Evolutionary conservation across 2,113 vertebrate genomes (phyloP), one percentile per base, ranked within the genome.

Genomic region (Seriola aureovittata): DNA sequence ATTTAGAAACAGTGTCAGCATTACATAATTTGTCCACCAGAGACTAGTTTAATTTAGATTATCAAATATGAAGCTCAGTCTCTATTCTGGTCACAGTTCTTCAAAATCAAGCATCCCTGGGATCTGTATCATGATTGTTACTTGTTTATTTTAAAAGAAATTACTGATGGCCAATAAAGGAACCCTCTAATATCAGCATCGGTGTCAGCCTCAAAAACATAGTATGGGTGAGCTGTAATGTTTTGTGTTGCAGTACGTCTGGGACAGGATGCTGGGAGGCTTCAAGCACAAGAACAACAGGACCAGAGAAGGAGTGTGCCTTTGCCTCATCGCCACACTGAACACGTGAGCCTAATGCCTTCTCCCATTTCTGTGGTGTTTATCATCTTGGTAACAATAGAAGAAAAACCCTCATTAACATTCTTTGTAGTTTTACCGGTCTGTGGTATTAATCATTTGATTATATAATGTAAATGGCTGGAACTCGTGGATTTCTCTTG

Each of bases 281-380:
- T 99, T 99, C 95, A 99, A 99, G 93, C 98, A 99, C 89, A 99
- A 99, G 95, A 99, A 99, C 94, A 99, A 99, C 93, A 95, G 97
- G 77, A 99, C 97, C 19, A 96, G 98, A 91, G 98, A 99, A 95
- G 98, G 98, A 89, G 97, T 98, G 89, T 99, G 98, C 92, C 96
- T 99, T 92, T 99, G 98, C 93, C 97, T 99, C 91, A 96, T 99
- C 66, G 96, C 97, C 90, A 99, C 98, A 0, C 95, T 99, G 81
- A 99, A 93, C 86, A 94, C 85, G 98, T 99, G 95, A 97, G 98
- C 29, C 34, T 1, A 1, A n/a, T 8, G 3, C 42, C 42, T 70
- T 7, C 11, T 23, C 6, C 17, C 2, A 13, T 62, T 59, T 63
- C 5, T 23, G 21, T n/a, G 8, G 6, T 9, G 19, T 2, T 50